Evolutionary conservation across 2,888 invertebrate genomes (phyloP), one percentile per base, ranked within the genome.

Genomic region (Yponomeuta evonymella): DNA sequence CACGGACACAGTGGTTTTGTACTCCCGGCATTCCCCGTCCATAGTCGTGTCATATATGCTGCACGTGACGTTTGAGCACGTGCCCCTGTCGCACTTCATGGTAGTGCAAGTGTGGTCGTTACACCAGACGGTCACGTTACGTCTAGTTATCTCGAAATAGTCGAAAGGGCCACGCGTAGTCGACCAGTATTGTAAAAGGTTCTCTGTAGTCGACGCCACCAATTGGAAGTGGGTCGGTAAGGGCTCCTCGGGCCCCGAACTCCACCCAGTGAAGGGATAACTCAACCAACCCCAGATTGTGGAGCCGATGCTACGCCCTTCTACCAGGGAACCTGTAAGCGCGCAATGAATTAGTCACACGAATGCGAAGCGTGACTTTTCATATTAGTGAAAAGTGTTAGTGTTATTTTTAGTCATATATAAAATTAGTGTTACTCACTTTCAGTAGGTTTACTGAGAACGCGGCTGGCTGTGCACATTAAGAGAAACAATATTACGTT

Each of bases 51-150:
- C 92, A 75, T 93, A 92, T 75, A 92, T 85, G 73, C 84, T 92
- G 75, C 93, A 93, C 9, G 89, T 88, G 64, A 84, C 78, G 71
- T 90, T 90, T 11, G 75, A 81, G 76, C 93, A 93, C 6, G 84
- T 84, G 23, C 76, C 77, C 71, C 78, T 83, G 72, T 87, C 83
- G 74, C 93, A 92, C 74, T 83, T 88, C 83, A 86, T 86, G 8
- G 89, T 92, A 2, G 87, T 92, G 74, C 93, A 93, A 4, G 85
- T 92, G 78, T 93, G 92, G 64, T 92, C 91, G 77, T 90, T 87
- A 76, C 93, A 93, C 87, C 84, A 88, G 12, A 92, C 84, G 2
- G 89, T 88, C 2, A 91, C 84, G 74, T 89, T 90, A 62, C 81
- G 84, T 70, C 79, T 85, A 6, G 80, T 82, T 48, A 90, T 79